phyloP scores from a whole-genome alignment of 2,888 invertebrate species.

The Macrosoma leucophasiata region DNA sequence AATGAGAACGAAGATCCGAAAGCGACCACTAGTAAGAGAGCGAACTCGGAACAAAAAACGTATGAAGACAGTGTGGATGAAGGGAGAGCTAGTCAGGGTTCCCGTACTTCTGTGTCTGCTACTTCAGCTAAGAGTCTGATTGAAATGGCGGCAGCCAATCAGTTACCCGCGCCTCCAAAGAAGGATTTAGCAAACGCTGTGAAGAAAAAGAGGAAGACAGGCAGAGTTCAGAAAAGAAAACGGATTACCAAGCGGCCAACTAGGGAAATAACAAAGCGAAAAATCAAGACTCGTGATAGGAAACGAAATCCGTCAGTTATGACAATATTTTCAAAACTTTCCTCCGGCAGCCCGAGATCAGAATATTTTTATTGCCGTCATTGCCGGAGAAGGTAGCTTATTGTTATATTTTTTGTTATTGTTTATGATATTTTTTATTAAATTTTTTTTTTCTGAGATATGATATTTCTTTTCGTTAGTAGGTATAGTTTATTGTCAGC shows the following conservation, averaged over 20 bases:
- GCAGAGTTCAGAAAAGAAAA: constrained; percentile 35
- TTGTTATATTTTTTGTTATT: no score
- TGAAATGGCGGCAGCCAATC: no score
- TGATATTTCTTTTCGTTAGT: constrained; percentile 20
- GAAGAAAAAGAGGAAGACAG: constrained; percentile 29
- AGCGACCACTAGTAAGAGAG: no score
- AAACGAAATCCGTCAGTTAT: constrained; percentile 32
- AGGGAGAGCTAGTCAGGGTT: no score
- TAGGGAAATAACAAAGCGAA: constrained; percentile 28
- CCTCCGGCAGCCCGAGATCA: constrained; percentile 25
- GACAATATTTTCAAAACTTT: constrained; percentile 36
- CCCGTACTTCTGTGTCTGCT: no score
- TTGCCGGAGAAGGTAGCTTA: constrained; percentile 48
- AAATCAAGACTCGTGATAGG: constrained; percentile 22
- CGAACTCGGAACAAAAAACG: no score
- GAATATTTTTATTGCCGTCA: constrained; percentile 42
- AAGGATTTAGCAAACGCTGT: constrained; percentile 24
- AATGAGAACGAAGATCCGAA: no score
- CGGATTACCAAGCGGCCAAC: constrained; percentile 25
- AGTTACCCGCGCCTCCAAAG: no score
- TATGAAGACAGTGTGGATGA: no score
- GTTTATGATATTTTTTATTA: constrained; percentile 26
- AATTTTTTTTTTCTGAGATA: constrained; percentile 20
- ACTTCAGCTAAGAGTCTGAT: no score
- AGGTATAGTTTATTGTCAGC: no score